Evolutionary conservation across 2,797 vertebrate species (phyloP).

Genomic region (Urosaurus nigricauda): DNA sequence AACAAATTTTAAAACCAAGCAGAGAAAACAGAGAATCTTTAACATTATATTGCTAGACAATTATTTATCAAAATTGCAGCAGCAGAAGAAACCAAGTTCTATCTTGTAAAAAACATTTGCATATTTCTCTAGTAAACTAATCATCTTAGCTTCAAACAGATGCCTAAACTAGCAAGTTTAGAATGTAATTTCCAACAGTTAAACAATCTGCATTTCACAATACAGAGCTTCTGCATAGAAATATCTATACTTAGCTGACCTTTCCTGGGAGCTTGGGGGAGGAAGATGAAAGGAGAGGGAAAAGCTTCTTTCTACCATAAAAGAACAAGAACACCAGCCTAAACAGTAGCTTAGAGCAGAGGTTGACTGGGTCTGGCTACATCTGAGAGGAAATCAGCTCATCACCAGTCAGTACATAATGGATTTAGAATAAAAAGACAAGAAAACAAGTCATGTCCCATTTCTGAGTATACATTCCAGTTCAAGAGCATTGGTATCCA

Average conservation of each 20-base stretch:
- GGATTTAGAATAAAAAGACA: neutral
- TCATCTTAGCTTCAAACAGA: neutral
- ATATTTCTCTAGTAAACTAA: neutral
- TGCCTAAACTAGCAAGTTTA: neutral
- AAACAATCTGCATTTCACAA: neutral
- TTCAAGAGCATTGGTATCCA: neutral
- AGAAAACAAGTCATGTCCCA: neutral
- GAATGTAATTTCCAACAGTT: neutral
- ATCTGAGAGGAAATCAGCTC: neutral
- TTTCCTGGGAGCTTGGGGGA: neutral
- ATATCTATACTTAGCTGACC: neutral
- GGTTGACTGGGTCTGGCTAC: neutral
- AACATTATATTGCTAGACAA: neutral
- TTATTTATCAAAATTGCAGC: neutral
- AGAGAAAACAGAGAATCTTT: neutral
- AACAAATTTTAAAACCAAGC: neutral
- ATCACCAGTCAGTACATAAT: neutral
- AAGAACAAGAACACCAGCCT: neutral
- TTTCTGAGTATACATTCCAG: neutral
- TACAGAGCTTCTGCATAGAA: neutral
- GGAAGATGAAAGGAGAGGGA: neutral
- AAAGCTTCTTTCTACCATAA: neutral
- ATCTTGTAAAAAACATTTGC: neutral
- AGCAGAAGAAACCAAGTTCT: neutral
- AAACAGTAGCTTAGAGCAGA: neutral